Conservation (phyloP, 2,888 invertebrate species). For the Macrosoma leucophasiata region DNA sequence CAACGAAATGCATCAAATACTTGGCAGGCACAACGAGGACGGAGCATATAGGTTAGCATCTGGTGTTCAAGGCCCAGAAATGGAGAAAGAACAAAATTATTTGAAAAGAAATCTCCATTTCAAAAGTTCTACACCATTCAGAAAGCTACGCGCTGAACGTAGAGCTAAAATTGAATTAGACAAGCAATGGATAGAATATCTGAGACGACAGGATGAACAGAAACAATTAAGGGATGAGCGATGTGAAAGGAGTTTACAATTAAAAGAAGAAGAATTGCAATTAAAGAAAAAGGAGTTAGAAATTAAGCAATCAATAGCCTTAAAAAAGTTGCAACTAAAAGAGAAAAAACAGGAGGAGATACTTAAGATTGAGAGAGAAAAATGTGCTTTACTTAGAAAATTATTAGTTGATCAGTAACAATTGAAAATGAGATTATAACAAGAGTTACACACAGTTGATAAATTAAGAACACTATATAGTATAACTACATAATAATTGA, state of each 20-base stretch:
- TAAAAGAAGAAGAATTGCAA: slow-evolving; percentile 50
- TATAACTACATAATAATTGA: too few relatives aligned
- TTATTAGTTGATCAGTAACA: slow-evolving; percentile 37
- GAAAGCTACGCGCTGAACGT: slow-evolving; percentile 45
- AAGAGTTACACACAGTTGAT: too few relatives aligned
- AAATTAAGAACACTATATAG: too few relatives aligned
- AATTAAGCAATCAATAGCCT: slow-evolving; percentile 49
- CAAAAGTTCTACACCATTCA: slow-evolving; percentile 40
- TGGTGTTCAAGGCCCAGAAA: slow-evolving; percentile 38
- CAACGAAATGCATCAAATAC: slow-evolving; percentile 58
- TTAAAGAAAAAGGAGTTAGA: slow-evolving; percentile 48
- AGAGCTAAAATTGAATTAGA: slow-evolving; percentile 52
- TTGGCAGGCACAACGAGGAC: slow-evolving; percentile 42
- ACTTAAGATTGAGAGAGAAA: slow-evolving; percentile 50
- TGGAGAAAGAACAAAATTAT: slow-evolving; percentile 33
- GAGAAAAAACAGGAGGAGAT: slow-evolving; percentile 54
- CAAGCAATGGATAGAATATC: slow-evolving; percentile 53
- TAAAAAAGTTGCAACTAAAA: slow-evolving; percentile 47
- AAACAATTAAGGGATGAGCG: slow-evolving; percentile 45
- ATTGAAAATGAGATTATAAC: too few relatives aligned
- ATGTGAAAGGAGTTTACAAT: slow-evolving; percentile 45
- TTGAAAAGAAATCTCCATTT: slow-evolving; percentile 31
- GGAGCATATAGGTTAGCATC: slow-evolving; percentile 46
- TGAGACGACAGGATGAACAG: slow-evolving; percentile 49
- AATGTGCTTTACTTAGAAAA: slow-evolving; percentile 46